Percentiles rank a stretch among this genome's conserved stretches.
Evolutionary conservation across 2,797 vertebrate genomes (phyloP).

Genomic region (Propithecus deckenii): DNA sequence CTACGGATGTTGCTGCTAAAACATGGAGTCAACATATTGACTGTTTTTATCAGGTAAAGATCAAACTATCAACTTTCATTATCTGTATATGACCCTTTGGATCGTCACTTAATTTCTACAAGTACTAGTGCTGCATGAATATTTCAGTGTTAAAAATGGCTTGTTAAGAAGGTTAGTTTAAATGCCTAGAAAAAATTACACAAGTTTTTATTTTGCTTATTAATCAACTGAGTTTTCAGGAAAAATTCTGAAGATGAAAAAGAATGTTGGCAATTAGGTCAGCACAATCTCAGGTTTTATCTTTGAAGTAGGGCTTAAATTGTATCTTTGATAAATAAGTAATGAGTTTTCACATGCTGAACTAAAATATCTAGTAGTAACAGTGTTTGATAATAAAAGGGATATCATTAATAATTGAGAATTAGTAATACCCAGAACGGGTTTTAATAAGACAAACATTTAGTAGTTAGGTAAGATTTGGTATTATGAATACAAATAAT

Average conservation of each 20-base stretch:
- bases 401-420: constrained; percentile 71
- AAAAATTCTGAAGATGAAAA: constrained; percentile 44
- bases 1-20: background rate
- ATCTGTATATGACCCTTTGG: background rate
- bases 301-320: constrained; percentile 81
- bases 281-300: constrained; percentile 54
- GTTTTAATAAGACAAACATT: constrained; percentile 47
- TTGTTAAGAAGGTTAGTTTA: background rate
- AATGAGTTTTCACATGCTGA: constrained; percentile 71
- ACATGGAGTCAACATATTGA: background rate
- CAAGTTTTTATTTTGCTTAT: constrained; percentile 27
- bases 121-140: background rate
- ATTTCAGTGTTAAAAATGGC: background rate
- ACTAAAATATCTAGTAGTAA: constrained; percentile 64
- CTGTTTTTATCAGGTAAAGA: background rate
- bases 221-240: constrained; percentile 31
- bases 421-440: constrained; percentile 50
- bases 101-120: constrained; percentile 5
- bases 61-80: background rate
- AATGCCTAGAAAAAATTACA: background rate
- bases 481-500: background rate
- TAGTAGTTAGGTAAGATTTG: constrained; percentile 1
- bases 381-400: constrained; percentile 60
- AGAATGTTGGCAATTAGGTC: constrained; percentile 56
- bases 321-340: constrained; percentile 81